Evolutionary conservation across 2,113 vertebrate species (phyloP).

Genomic region (Ceyx cyanopectus): DNA sequence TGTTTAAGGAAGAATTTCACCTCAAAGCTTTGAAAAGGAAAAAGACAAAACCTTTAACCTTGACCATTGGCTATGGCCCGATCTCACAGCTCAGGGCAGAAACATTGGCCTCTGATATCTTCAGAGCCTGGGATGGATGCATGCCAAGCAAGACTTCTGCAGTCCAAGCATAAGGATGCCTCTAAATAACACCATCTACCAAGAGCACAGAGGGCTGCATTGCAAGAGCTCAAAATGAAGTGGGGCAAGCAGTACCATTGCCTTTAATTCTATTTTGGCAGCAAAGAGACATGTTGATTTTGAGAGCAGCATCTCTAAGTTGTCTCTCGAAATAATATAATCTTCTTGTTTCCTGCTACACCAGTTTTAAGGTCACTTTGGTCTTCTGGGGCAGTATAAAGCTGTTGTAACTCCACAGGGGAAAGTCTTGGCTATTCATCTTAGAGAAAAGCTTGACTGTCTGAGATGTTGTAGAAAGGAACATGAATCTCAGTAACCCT

Average conservation of each 20-base stretch:
- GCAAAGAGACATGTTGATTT: background rate
- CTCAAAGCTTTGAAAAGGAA: background rate
- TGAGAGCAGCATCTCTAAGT: constrained; percentile 7
- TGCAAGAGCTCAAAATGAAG: background rate
- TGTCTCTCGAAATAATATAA: constrained; percentile 2
- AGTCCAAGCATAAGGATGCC: background rate
- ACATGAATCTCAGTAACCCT: constrained; percentile 26
- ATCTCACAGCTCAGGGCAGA: constrained; percentile 17
- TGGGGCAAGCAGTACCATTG: background rate
- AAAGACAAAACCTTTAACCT: constrained; percentile 31
- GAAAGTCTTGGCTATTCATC: constrained; percentile 25
- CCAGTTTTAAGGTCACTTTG: constrained; percentile 7
- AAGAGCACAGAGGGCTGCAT: constrained; percentile 31
- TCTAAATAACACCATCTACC: constrained; percentile 50
- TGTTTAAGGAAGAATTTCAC: background rate
- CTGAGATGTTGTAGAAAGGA: constrained; percentile 25
- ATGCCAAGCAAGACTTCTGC: constrained; percentile 36
- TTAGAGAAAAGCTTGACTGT: constrained; percentile 23
- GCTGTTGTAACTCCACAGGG: background rate
- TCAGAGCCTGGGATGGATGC: constrained; percentile 37
- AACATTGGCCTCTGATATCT: constrained; percentile 15
- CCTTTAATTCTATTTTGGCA: background rate
- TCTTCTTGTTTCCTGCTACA: constrained; percentile 52
- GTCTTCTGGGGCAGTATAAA: constrained; percentile 30
- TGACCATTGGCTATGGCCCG: background rate